A percentile compares a stretch with the other conserved stretches of the same genome.
Conservation (phyloP, 1,140 invertebrate genomes). For the Manduca sexta region DNA sequence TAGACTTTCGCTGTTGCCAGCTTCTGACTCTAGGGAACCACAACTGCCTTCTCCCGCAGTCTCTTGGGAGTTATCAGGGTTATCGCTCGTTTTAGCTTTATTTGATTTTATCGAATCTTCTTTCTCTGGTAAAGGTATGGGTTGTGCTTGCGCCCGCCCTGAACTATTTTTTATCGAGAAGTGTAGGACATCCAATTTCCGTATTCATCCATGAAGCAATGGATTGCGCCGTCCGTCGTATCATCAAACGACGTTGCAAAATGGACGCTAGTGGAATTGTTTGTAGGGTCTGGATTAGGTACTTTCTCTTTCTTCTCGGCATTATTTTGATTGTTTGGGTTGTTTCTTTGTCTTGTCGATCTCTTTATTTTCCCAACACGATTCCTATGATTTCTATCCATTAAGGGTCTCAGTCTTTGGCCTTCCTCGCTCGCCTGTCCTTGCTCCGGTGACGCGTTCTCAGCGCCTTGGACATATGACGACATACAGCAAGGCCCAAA, state of each 20-base stretch:
- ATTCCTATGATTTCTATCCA: slow-evolving; percentile 69
- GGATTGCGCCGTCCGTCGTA: slow-evolving; percentile 89
- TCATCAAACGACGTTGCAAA: slow-evolving; percentile 90
- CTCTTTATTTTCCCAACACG: slow-evolving; percentile 69
- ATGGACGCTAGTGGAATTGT: slow-evolving; percentile 71
- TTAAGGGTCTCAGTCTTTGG: slow-evolving; percentile 58
- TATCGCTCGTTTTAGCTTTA: slow-evolving; percentile 56
- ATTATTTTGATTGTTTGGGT: slow-evolving; percentile 40
- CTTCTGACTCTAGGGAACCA: slow-evolving; percentile 63
- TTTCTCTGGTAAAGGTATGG: slow-evolving; percentile 53
- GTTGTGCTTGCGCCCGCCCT: slow-evolving; percentile 43
- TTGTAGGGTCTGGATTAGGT: slow-evolving; percentile 47
- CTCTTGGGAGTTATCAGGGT: slow-evolving; percentile 56
- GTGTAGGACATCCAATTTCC: slow-evolving; percentile 87
- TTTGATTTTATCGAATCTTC: slow-evolving; percentile 58
- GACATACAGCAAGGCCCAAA: slow-evolving; percentile 63
- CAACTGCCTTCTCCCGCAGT: slow-evolving; percentile 62
- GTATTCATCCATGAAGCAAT: slow-evolving; percentile 85
- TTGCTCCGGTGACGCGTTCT: slow-evolving; percentile 35
- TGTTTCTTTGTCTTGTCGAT: slow-evolving; percentile 64
- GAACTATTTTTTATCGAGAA: slow-evolving; percentile 83
- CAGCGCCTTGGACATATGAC: slow-evolving; percentile 8
- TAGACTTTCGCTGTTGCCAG: slow-evolving; percentile 55
- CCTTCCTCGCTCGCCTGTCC: slow-evolving; percentile 41
- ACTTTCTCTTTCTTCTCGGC: slow-evolving; percentile 51